Evolutionary conservation across 2,113 vertebrate genomes (phyloP).

Genomic region (Pagrus major): DNA sequence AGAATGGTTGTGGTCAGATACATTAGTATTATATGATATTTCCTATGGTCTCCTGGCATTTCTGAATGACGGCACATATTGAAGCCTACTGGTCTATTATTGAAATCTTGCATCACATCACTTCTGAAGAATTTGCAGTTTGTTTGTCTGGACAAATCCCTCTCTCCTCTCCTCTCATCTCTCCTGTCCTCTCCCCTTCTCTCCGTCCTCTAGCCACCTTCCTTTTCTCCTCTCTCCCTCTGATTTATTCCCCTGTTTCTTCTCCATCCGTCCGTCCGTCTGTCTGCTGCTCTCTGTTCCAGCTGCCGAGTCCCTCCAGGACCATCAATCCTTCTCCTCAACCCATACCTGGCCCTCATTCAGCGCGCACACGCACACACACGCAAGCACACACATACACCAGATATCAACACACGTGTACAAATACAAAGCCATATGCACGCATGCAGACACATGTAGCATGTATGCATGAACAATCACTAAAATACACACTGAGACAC

Average conservation of each 20-base stretch:
- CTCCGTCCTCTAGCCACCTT: conserved; percentile 54
- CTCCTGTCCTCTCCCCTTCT: conserved; percentile 40
- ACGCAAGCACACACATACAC: conserved; percentile 25
- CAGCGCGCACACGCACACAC: conserved; percentile 51
- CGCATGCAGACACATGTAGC: conserved; percentile 29
- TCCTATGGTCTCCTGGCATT: conserved; percentile 79
- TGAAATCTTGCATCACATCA: conserved; percentile 80
- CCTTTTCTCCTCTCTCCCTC: conserved; percentile 59
- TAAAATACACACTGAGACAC: conserved; percentile 8
- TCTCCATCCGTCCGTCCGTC: conserved; percentile 72
- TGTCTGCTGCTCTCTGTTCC: conserved; percentile 78
- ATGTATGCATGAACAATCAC: conserved; percentile 6
- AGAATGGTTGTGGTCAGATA: conserved; percentile 77
- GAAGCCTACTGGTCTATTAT: conserved; percentile 74
- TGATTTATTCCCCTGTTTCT: conserved; percentile 81
- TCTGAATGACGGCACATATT: conserved; percentile 79
- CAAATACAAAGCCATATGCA: conserved; percentile 29
- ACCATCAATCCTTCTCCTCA: conserved; percentile 80
- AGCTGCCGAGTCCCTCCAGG: conserved; percentile 80
- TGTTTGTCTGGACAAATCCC: conserved; percentile 71
- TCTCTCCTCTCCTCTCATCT: conserved; percentile 45
- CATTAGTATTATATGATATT: conserved; percentile 85
- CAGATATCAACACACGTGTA: conserved; percentile 26
- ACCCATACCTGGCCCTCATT: conserved; percentile 78
- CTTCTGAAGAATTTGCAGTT: conserved; percentile 77